Base-by-base conservation (phyloP, 2,888 invertebrate species). In the Leptinotarsa juncta region DNA sequence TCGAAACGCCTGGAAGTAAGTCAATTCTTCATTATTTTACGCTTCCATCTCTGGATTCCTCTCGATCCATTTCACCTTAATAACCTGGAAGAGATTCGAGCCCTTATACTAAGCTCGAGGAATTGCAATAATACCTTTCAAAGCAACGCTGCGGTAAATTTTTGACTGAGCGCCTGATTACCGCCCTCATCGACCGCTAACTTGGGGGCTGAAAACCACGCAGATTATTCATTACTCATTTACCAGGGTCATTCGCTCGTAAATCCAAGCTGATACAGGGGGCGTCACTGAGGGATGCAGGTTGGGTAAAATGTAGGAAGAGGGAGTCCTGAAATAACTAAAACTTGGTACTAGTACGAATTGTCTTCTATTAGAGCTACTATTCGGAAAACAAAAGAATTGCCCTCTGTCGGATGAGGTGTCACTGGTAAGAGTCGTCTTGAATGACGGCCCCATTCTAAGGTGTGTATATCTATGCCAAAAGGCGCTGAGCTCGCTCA, bases 141-240 rank as follows among this genome's bases (percentile, higher is more conserved):
- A 57, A 57, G 23, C 20, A 15, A 10, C 50, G 18, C 50, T 49
- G 50, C 50, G 67, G 50, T 50, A 26, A 51, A 67, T 50, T 67
- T 67, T 50, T 51, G 23, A 14, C 67, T 67, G 20, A 49, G 16
- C 18, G 50, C 67, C 23, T 50, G 23, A 67, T 51, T 48, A 67
- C 15, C 23, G 50, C 3, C 18, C 50, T 50, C 18, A n/a, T 65
- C 42, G 42, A 49, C 18, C 49, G 42, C 18, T 50, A 50, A 23
- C 20, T 50, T 67, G n/a, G 49, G 49, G 20, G 67, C 14, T 26
- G 32, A 20, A 32, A 69, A 55, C 20, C 16, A 70, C 50, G 60
- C 55, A 57, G 57, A 69, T 70, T 70, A 70, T 70, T 70, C 60
- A 60, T 70, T 60, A 60, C 23, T 49, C 70, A 69, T 60, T 69